Conservation (phyloP, 2,888 invertebrate genomes). For the Oligia latruncula region DNA sequence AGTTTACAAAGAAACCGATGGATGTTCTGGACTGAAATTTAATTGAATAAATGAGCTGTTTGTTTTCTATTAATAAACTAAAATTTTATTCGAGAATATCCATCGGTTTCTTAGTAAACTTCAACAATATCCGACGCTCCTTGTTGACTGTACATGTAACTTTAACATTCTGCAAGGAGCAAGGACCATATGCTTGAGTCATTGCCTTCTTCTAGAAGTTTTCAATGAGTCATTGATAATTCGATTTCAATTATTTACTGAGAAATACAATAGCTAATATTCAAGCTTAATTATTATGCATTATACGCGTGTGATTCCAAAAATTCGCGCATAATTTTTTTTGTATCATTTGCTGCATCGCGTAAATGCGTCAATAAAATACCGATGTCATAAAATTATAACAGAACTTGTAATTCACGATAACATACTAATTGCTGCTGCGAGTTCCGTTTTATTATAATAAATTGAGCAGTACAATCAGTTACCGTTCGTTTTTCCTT, state of each 20-base stretch:
- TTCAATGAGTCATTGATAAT: neutral
- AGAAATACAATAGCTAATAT: neutral
- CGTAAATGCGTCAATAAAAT: neutral
- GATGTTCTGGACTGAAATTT: too few relatives aligned
- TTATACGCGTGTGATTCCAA: neutral
- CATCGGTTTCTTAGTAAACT: too few relatives aligned
- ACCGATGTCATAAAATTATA: constrained; percentile 17
- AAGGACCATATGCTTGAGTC: neutral
- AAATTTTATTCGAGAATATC: too few relatives aligned
- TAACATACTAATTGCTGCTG: constrained; percentile 31
- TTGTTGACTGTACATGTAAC: neutral
- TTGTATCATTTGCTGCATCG: neutral
- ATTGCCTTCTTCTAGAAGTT: neutral
- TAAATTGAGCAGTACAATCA: constrained; percentile 34
- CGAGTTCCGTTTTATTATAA: constrained; percentile 45
- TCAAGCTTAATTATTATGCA: neutral
- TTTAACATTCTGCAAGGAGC: neutral
- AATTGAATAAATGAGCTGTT: too few relatives aligned
- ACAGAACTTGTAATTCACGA: constrained; percentile 35
- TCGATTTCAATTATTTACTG: neutral
- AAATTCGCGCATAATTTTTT: neutral
- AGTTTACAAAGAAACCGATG: too few relatives aligned
- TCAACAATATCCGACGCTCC: too few relatives aligned
- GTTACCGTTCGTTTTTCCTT: constrained; percentile 60
- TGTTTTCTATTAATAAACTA: too few relatives aligned